phyloP scores from a whole-genome alignment of 2,113 vertebrate genomes.

The Myiozetetes cayanensis region DNA sequence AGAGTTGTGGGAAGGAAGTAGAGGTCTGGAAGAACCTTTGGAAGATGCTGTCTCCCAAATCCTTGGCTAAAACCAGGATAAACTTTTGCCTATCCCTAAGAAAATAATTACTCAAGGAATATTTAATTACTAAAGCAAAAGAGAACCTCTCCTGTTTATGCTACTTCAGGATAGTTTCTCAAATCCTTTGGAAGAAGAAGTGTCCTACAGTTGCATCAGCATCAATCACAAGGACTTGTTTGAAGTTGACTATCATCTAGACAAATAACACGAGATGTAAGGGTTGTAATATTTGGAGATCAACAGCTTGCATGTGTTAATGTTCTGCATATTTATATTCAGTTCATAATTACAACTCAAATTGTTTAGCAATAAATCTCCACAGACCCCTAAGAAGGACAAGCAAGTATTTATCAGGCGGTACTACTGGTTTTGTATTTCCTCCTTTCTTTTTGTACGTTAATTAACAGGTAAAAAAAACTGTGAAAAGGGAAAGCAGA shows the following conservation, averaged over 20 bases:
- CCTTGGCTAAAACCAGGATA: neutral
- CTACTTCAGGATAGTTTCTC: neutral
- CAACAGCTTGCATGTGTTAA: neutral
- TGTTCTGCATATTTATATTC: neutral
- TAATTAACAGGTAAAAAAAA: neutral
- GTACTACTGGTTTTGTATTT: neutral
- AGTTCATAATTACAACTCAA: neutral
- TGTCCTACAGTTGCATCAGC: neutral
- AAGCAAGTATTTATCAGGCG: neutral
- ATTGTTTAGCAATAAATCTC: neutral
- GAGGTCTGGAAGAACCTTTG: neutral
- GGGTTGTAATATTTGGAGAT: neutral
- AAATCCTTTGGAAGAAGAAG: neutral
- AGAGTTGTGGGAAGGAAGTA: neutral
- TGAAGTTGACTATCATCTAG: neutral
- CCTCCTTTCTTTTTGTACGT: neutral
- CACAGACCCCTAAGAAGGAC: neutral
- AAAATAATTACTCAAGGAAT: neutral
- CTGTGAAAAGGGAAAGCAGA: neutral
- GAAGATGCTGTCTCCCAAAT: neutral
- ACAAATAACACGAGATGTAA: neutral
- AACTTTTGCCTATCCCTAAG: neutral
- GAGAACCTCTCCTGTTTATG: neutral
- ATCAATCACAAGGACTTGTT: neutral
- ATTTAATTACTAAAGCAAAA: neutral